phyloP scores from a whole-genome alignment of 2,113 vertebrate genomes.

The Scortum barcoo region DNA sequence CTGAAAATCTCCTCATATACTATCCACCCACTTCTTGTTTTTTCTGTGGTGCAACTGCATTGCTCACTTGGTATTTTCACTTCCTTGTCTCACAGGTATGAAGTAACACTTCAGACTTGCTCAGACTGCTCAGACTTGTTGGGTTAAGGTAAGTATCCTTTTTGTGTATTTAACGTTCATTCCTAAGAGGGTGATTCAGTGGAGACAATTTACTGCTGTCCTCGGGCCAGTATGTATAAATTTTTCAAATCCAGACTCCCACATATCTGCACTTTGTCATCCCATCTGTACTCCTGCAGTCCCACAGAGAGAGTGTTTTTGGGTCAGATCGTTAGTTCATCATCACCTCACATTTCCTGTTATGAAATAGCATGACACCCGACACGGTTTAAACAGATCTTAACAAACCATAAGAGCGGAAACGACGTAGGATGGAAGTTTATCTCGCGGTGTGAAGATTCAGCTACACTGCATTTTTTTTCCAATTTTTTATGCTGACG shows the following conservation, averaged over 20 bases:
- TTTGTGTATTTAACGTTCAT: constrained; percentile 43
- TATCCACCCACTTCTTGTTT: constrained; percentile 79
- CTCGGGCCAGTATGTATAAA: background rate
- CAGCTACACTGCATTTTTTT: background rate
- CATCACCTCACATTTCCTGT: constrained; percentile 77
- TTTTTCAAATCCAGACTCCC: constrained; percentile 44
- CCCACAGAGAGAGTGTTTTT: constrained; percentile 43
- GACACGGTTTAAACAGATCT: constrained; percentile 55
- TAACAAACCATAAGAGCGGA: constrained; percentile 57
- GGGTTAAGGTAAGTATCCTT: constrained; percentile 39
- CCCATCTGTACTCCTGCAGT: constrained; percentile 40
- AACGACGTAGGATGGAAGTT: constrained; percentile 29
- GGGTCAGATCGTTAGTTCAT: constrained; percentile 56
- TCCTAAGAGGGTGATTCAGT: constrained; percentile 43
- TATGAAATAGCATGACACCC: constrained; percentile 71
- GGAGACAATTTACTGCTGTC: background rate
- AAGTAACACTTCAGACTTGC: constrained; percentile 48
- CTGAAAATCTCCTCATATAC: constrained; percentile 60
- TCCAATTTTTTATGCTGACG: constrained; percentile 14
- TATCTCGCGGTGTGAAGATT: constrained; percentile 37
- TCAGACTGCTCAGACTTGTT: constrained; percentile 61
- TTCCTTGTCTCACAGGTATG: constrained; percentile 70
- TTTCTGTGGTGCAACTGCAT: constrained; percentile 65
- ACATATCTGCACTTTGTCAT: constrained; percentile 51
- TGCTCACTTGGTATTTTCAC: constrained; percentile 73